Evolutionary conservation across 2,797 vertebrate species (phyloP), one percentile per base, ranked within the genome.

Genomic region (Sylvilagus floridanus): DNA sequence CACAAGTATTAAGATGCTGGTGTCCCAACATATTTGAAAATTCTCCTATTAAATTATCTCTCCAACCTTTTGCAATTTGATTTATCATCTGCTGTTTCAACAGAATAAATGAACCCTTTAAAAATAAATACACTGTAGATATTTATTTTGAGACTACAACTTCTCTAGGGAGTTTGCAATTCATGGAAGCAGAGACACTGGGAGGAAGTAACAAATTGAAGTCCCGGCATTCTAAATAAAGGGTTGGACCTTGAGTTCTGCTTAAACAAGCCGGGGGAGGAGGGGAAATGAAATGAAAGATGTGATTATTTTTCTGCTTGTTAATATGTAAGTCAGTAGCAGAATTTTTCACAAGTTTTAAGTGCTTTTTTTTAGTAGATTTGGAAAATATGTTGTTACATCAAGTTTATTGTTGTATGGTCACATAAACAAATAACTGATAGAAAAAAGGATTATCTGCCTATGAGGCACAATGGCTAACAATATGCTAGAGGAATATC

Each of bases 71-170:
- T 95, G 85, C 84, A 77, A 96, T 93, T 98, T 98, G 97, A 98
- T 98, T 98, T 98, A 98, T 95, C 96, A 96, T 97, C 97, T 98
- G 97, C 94, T 97, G 94, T 96, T 98, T 98, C 98, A 97, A 97
- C 97, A 97, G 79, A 97, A 97, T 95, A 98, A 98, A 98, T 93
- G 90, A 97, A 97, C 96, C 97, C 95, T 96, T 97, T 98, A 97
- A 94, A 97, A 98, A 98, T 94, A 98, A 96, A 98, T 93, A 97
- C 95, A 95, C 83, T 97, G 95, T 96, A 93, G 93, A 97, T 98
- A 98, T 97, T 98, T 97, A 97, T 97, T 97, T 97, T 87, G 47
- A 96, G 97, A 98, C 98, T 97, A 97, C 97, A 97, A 91, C 92
- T 97, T 97, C 97, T 98, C 98, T 95, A 77, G 97, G 98, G 97